Evolutionary conservation across 1,140 invertebrate genomes (phyloP).

Genomic region (Maconellicoccus hirsutus): DNA sequence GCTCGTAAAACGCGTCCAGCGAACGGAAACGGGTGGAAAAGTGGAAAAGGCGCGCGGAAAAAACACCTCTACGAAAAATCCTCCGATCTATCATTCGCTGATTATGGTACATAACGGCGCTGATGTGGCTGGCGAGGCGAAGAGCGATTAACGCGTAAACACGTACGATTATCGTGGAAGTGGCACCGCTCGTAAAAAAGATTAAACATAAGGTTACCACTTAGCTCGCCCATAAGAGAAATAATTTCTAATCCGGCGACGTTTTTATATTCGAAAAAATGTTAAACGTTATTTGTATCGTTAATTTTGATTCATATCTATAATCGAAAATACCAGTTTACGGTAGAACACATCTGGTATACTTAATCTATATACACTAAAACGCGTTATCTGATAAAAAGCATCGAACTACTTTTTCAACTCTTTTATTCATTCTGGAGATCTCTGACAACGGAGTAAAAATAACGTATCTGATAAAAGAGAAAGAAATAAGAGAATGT

Average conservation of each 20-base stretch:
- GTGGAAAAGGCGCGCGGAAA: too few species aligned
- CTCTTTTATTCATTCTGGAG: background rate
- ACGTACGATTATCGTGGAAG: background rate
- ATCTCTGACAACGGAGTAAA: background rate
- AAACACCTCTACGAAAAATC: too few species aligned
- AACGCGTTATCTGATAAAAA: background rate
- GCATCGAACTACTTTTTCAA: conserved; percentile 8
- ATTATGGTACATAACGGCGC: too few species aligned
- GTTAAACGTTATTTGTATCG: conserved; percentile 9
- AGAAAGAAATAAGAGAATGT: too few species aligned
- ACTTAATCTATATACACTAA: conserved; percentile 4
- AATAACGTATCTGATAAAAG: background rate
- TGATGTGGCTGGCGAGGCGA: too few species aligned
- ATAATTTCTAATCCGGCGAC: conserved; percentile 2
- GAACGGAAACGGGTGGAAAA: too few species aligned
- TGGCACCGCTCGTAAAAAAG: background rate
- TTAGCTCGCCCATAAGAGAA: background rate
- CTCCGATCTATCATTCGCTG: too few species aligned
- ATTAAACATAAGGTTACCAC: background rate
- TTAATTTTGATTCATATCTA: conserved; percentile 6
- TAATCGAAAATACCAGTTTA: conserved; percentile 9
- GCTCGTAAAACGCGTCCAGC: too few species aligned
- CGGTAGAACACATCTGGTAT: conserved; percentile 2
- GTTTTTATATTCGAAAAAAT: background rate
- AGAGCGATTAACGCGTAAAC: too few species aligned